Percentiles rank a stretch among this genome's conserved stretches.
Evolutionary conservation across 2,797 vertebrate species (phyloP).

Genomic region (Micromesistius poutassou): DNA sequence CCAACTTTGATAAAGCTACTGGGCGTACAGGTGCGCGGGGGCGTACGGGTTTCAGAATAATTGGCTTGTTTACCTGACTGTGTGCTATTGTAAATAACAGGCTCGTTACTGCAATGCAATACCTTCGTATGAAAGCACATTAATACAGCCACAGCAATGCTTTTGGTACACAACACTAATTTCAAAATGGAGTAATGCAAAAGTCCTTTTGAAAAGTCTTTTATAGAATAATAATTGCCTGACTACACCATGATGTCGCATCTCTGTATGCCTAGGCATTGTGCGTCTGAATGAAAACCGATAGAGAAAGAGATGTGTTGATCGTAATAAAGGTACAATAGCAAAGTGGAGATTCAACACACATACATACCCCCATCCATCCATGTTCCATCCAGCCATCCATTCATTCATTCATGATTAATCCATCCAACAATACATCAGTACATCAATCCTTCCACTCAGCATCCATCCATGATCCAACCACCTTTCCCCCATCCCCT

Average conservation of each 20-base stretch:
- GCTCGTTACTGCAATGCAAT: constrained; percentile 23
- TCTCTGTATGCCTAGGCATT: neutral
- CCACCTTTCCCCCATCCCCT: neutral
- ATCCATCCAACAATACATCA: no score
- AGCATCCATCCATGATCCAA: no score
- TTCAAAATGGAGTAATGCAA: constrained; percentile 28
- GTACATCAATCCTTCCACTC: no score
- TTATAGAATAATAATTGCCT: neutral
- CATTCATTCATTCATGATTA: no score
- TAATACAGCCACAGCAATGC: constrained; percentile 30
- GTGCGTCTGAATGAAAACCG: neutral
- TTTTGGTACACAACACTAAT: constrained; percentile 15
- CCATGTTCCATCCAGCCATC: no score
- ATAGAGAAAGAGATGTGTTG: neutral
- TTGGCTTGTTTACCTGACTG: constrained; percentile 32
- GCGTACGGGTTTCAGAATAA: constrained; percentile 27
- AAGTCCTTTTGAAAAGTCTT: constrained; percentile 5
- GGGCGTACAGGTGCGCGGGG: neutral
- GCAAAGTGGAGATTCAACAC: no score
- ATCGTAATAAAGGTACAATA: no score
- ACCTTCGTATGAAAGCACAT: constrained; percentile 46
- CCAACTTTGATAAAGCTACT: neutral
- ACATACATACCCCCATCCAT: no score
- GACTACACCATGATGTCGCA: neutral
- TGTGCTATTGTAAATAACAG: constrained; percentile 46